phyloP scores from a whole-genome alignment of 2,888 invertebrate species.

The Drosophila tripunctata region DNA sequence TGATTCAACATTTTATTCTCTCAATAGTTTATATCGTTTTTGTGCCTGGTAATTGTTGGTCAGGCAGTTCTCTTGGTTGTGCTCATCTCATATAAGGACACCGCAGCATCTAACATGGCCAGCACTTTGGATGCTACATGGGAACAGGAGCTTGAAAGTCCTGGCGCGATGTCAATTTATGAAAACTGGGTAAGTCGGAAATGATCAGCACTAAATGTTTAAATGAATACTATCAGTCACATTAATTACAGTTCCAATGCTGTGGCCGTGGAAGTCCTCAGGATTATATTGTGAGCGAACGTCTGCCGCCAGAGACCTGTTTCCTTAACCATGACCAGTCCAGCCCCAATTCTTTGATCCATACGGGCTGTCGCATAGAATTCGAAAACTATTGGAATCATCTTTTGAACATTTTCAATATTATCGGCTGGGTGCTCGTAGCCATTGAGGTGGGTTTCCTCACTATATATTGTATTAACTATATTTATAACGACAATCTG shows the following conservation, averaged over 20 bases:
- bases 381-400: conserved; percentile 77
- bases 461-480: background rate
- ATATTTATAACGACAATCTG: background rate
- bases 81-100: conserved; percentile 32
- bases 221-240: background rate
- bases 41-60: conserved; percentile 65
- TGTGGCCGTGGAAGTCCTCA: conserved; percentile 82
- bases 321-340: conserved; percentile 69
- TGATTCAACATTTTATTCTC: conserved; percentile 83
- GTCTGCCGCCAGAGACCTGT: conserved; percentile 78
- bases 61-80: conserved; percentile 57
- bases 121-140: conserved; percentile 82
- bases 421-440: conserved; percentile 68
- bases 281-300: conserved; percentile 79
- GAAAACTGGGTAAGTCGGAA: conserved; percentile 76
- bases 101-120: conserved; percentile 67
- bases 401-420: conserved; percentile 67
- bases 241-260: conserved; percentile 70
- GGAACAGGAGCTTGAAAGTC: conserved; percentile 82
- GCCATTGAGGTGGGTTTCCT: conserved; percentile 65
- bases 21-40: conserved; percentile 68
- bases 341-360: conserved; percentile 71
- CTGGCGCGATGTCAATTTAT: conserved; percentile 80
- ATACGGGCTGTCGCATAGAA: conserved; percentile 72
- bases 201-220: background rate